Base-by-base conservation (phyloP, 2,797 vertebrate genomes). In the Luscinia megarhynchos region DNA sequence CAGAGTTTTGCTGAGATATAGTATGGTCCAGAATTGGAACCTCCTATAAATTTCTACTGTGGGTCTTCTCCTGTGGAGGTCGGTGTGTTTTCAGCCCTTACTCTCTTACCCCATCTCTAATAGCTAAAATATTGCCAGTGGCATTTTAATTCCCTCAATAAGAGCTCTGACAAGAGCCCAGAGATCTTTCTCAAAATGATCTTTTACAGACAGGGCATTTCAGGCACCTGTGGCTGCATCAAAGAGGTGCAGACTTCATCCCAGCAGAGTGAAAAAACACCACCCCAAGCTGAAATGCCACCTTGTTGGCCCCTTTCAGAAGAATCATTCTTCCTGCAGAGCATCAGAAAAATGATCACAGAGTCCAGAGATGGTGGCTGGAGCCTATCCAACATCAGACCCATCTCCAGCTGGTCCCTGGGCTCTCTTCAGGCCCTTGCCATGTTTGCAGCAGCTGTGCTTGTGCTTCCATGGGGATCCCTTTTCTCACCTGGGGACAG, bases 381-480 rank as follows among this genome's bases (percentile, higher is more conserved):
- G 20, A 92, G 27, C 24, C 32, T 36, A 23, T 8, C 17, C 57
- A 32, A 70, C 73, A 23, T 36, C 5, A 34, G n/a, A 46, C 11
- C 20, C 55, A 57, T 21, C 24, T 77, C 38, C 51, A 64, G 50
- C 22, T 23, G 24, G 12, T 73, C 32, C 22, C 9, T 68, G 53
- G 22, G 29, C 9, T 27, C 46, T 0, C 10, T 64, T 80, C 53
- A 29, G 3, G 3, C 14, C 6, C 18, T 53, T 43, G 32, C 32
- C 12, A 3, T 3, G 21, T 57, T 45, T 93, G 36, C 34, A 79
- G 34, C 55, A 66, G 51, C 30, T 38, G n/a, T 24, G 40, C 27
- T 87, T 1, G 0, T 3, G 27, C n/a, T 59, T 38, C 3, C 16
- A 5, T 0, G 21, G 22, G 40, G 34, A 13, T n/a, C 27, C 22